A percentile compares a stretch with the other conserved stretches of the same genome.
These are phyloP conservation scores for Lasius fuliginosus DNA, from an alignment of 2,888 invertebrate species.

Conservation along the genomic window DNA sequence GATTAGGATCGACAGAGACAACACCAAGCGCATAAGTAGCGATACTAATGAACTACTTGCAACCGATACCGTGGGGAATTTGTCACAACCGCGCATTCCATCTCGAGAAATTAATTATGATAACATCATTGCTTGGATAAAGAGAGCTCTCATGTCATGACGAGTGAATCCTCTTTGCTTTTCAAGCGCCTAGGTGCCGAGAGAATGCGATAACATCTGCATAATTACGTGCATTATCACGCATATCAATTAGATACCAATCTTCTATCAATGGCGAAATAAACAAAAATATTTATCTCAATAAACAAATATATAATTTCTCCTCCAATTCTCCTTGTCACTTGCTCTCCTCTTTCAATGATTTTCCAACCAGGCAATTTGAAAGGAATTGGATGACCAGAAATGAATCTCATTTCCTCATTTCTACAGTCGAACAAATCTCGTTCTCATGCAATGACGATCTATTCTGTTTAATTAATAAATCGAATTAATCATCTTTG, in stretches of 20 bases:
- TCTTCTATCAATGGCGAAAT: neutral
- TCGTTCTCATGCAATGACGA: neutral
- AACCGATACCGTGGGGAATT: constrained; percentile 46
- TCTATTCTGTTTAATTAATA: constrained; percentile 34
- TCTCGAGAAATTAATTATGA: constrained; percentile 48
- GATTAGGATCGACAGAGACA: constrained; percentile 67
- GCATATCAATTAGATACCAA: constrained; percentile 32
- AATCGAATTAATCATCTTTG: constrained; percentile 25
- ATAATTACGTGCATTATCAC: constrained; percentile 30
- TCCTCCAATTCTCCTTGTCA: neutral
- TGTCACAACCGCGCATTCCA: constrained; percentile 52
- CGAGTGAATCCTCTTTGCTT: neutral
- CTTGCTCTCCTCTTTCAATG: no score
- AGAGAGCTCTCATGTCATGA: constrained; percentile 16
- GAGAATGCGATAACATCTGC: neutral
- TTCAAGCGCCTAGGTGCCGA: neutral
- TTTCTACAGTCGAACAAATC: constrained; percentile 4
- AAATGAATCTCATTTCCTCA: neutral
- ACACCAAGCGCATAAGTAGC: constrained; percentile 49
- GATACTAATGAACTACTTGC: constrained; percentile 57
- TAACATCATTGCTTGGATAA: constrained; percentile 25
- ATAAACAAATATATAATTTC: neutral
- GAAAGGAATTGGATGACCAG: neutral
- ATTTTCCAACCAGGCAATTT: neutral
- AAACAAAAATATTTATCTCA: constrained; percentile 19